Percentiles rank a stretch among this genome's conserved stretches.
These are phyloP conservation scores for Terebella lapidaria DNA, from an alignment of 2,888 invertebrate genomes.

Conservation along the genomic window DNA sequence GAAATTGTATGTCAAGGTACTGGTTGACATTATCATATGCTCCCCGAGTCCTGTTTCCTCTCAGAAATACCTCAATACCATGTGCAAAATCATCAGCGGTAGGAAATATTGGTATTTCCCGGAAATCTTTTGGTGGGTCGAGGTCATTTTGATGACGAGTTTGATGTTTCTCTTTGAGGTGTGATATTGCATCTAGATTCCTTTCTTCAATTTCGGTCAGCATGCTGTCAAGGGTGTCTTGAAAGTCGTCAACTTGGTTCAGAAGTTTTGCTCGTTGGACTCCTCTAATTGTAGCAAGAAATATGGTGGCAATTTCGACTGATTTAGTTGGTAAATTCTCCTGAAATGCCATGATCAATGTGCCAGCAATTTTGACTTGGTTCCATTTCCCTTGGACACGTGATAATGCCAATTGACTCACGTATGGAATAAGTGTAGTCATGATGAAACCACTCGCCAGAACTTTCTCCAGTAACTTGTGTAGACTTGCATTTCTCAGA, in stretches of 20 bases:
- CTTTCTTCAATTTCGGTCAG: neutral
- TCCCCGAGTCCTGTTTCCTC: conserved; percentile 62
- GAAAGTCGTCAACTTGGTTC: no score
- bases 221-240: no score
- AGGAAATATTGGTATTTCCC: neutral
- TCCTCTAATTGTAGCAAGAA: neutral
- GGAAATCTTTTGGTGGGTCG: neutral
- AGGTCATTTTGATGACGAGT: neutral
- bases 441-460: no score
- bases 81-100: conserved; percentile 5
- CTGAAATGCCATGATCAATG: neutral
- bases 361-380: no score
- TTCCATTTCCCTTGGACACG: no score
- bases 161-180: neutral
- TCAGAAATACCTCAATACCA: conserved; percentile 53
- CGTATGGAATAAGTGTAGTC: no score
- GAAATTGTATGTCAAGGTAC: conserved; percentile 72
- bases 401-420: no score
- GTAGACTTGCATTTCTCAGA: no score
- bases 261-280: neutral
- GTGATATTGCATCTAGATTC: neutral
- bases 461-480: no score
- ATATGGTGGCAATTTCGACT: neutral
- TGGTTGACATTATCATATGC: conserved; percentile 63
- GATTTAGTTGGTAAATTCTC: neutral